These are phyloP conservation scores for Tolypeutes matacus DNA, from an alignment of 2,797 vertebrate genomes.

Conservation along the genomic window DNA sequence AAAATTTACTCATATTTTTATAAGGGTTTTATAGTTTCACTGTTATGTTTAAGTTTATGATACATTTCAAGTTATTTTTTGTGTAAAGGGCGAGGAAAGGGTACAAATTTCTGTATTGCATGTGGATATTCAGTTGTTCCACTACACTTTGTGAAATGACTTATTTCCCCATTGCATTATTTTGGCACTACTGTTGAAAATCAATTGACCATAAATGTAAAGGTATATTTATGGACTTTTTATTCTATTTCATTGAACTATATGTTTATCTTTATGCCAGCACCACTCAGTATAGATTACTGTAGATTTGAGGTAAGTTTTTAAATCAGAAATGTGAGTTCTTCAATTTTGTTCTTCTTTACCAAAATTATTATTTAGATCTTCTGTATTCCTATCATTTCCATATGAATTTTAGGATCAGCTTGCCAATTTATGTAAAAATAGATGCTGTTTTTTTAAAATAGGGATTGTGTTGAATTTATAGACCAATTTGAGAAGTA, in stretches of 20 bases:
- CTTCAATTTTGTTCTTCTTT: not conserved
- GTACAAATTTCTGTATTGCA: not conserved
- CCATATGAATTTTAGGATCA: not conserved
- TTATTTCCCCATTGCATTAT: not conserved
- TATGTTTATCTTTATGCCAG: not conserved
- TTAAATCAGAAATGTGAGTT: not conserved
- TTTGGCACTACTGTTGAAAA: not conserved
- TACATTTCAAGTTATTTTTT: not conserved
- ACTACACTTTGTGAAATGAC: not conserved
- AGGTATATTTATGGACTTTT: not conserved
- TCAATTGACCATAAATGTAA: not conserved
- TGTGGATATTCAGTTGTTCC: not conserved
- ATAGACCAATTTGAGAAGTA: not conserved
- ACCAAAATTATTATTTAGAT: not conserved
- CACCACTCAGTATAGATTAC: not conserved
- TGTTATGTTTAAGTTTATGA: not conserved
- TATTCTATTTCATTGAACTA: not conserved
- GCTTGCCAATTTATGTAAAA: not conserved
- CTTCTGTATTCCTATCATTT: not conserved
- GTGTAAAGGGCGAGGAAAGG: not conserved
- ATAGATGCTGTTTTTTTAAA: not conserved
- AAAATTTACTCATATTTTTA: not conserved
- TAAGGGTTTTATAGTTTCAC: not conserved
- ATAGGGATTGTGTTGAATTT: not conserved
- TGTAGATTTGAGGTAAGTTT: not conserved